Evolutionary conservation across 2,797 vertebrate species (phyloP).

Genomic region (Columba guinea): DNA sequence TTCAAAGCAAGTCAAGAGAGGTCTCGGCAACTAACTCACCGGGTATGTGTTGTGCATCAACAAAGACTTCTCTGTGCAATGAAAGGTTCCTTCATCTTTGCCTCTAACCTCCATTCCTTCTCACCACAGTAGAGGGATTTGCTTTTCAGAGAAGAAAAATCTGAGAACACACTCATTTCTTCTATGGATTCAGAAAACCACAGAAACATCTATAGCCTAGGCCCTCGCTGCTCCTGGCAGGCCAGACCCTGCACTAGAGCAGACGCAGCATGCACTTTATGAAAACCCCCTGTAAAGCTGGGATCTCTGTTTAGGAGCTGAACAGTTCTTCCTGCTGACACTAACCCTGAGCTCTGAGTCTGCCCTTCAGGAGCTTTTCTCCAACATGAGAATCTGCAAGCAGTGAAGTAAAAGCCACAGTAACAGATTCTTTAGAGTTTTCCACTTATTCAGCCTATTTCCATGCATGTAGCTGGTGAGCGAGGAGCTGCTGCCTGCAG

Average conservation of each 20-base stretch:
- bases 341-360: not conserved
- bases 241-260: not conserved
- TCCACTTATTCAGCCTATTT: not conserved
- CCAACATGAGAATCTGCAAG: not conserved
- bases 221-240: not conserved
- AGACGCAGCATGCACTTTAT: not conserved
- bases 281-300: not conserved
- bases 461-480: not conserved
- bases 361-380: not conserved
- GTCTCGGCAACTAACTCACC: slow-evolving; percentile 47
- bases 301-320: not conserved
- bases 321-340: not conserved
- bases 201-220: slow-evolving; percentile 7
- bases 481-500: not conserved
- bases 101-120: slow-evolving; percentile 60
- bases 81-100: slow-evolving; percentile 64
- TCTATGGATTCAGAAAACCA: slow-evolving; percentile 32
- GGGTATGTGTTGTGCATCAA: slow-evolving; percentile 33
- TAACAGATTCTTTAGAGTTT: not conserved
- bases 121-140: slow-evolving; percentile 54
- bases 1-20: slow-evolving; percentile 62
- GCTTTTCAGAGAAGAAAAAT: slow-evolving; percentile 49
- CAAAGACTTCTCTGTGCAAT: slow-evolving; percentile 65
- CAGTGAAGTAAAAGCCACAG: not conserved
- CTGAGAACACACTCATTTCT: slow-evolving; percentile 43